These are phyloP conservation scores for Drosophila subquinaria DNA, from an alignment of 2,888 invertebrate species.

Conservation along the genomic window DNA sequence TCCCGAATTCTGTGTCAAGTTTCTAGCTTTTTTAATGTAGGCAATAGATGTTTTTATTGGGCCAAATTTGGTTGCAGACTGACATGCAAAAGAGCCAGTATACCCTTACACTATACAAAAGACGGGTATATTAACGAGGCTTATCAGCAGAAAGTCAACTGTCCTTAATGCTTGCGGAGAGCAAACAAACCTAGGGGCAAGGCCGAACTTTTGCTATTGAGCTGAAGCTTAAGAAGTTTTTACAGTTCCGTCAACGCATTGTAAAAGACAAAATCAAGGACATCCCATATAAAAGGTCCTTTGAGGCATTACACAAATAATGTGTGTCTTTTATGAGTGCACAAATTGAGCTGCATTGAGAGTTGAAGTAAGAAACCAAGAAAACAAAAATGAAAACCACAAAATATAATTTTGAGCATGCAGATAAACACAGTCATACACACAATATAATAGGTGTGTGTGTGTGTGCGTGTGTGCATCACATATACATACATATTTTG, in stretches of 20 bases:
- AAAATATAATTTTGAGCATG: slow-evolving; percentile 1
- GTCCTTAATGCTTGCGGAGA: background rate
- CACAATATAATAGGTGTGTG: background rate
- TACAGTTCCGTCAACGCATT: slow-evolving; percentile 12
- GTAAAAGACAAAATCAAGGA: slow-evolving; percentile 7
- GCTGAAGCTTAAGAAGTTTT: slow-evolving; percentile 2
- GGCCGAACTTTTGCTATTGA: slow-evolving; percentile 10
- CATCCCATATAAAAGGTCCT: slow-evolving; percentile 1
- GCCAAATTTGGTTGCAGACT: too few relatives aligned
- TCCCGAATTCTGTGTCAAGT: too few relatives aligned
- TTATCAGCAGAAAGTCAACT: slow-evolving; percentile 31
- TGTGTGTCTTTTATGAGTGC: background rate
- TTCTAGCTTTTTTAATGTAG: too few relatives aligned
- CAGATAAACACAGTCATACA: background rate
- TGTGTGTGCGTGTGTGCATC: slow-evolving; percentile 6
- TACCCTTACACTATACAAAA: background rate
- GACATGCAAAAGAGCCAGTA: too few relatives aligned
- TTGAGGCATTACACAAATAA: background rate
- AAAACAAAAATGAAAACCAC: background rate
- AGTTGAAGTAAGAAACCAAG: background rate
- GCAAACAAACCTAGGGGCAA: slow-evolving; percentile 29
- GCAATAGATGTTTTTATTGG: too few relatives aligned
- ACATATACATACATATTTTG: background rate
- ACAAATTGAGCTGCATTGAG: background rate
- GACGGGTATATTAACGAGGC: background rate